phyloP scores from a whole-genome alignment of 2,113 vertebrate species.

The Triplophysa tibetana region DNA sequence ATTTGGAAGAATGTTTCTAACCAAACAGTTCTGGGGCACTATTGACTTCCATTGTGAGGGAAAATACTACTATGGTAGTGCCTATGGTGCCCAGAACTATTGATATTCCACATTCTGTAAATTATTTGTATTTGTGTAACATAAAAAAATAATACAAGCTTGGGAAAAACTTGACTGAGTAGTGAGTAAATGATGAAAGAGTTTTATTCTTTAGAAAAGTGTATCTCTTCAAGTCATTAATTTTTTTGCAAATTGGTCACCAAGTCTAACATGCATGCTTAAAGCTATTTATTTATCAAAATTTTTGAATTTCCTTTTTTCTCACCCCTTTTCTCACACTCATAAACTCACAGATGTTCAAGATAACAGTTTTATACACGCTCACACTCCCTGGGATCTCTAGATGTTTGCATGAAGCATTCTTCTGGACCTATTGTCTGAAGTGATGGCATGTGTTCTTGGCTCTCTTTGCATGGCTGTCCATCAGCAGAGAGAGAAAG shows the following conservation, averaged over 20 bases:
- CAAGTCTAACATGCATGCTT: conserved; percentile 22
- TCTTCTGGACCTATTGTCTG: conserved; percentile 29
- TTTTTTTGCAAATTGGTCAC: conserved; percentile 15
- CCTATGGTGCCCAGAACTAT: too few relatives aligned
- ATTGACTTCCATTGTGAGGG: too few relatives aligned
- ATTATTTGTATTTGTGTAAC: too few relatives aligned
- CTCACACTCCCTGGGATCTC: not conserved
- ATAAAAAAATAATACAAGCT: too few relatives aligned
- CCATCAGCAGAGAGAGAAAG: conserved; percentile 63
- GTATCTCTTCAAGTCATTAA: not conserved
- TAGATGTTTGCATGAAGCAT: conserved; percentile 42
- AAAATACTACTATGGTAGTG: too few relatives aligned
- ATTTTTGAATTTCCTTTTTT: conserved; percentile 28
- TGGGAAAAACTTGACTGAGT: too few relatives aligned
- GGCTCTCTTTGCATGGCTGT: conserved; percentile 44
- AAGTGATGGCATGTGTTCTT: conserved; percentile 46
- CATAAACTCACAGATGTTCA: not conserved
- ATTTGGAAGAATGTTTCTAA: too few relatives aligned
- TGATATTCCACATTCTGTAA: too few relatives aligned
- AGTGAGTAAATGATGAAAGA: too few relatives aligned
- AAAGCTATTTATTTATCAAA: conserved; percentile 1
- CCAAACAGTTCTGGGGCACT: too few relatives aligned
- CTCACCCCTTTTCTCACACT: conserved; percentile 15
- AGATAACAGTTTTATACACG: not conserved
- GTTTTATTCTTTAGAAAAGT: too few relatives aligned